phyloP scores from a whole-genome alignment of 2,888 invertebrate genomes.

The Andrena marginata region DNA sequence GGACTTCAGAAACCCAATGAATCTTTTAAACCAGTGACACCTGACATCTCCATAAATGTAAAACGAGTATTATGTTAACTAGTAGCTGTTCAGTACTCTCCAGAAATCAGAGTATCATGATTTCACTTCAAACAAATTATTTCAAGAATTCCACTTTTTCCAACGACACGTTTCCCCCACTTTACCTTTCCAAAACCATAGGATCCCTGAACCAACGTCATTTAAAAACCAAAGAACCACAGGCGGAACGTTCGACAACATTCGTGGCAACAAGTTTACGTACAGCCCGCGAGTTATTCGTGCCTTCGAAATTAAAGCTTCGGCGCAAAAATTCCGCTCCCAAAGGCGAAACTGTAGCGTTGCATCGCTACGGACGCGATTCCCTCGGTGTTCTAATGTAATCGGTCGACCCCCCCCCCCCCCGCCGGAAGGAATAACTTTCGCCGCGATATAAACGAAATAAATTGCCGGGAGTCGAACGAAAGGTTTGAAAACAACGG shows the following conservation, averaged over 20 bases:
- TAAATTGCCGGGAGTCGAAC: slow-evolving; percentile 9
- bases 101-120: too few relatives aligned
- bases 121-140: too few relatives aligned
- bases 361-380: slow-evolving; percentile 24
- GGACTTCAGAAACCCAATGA: too few relatives aligned
- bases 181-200: not conserved
- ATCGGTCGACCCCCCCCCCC: slow-evolving; percentile 24
- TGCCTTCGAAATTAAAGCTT: slow-evolving; percentile 29
- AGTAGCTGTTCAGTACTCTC: too few relatives aligned
- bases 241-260: slow-evolving; percentile 1
- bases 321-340: slow-evolving; percentile 38
- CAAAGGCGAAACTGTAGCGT: slow-evolving; percentile 6
- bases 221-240: not conserved
- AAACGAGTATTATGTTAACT: too few relatives aligned
- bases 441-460: slow-evolving; percentile 18
- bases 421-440: slow-evolving; percentile 24
- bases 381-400: slow-evolving; percentile 7
- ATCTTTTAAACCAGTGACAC: too few relatives aligned
- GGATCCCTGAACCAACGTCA: not conserved
- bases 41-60: too few relatives aligned
- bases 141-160: not conserved
- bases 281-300: not conserved
- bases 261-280: not conserved
- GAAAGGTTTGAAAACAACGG: slow-evolving; percentile 2
- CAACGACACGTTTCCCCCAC: not conserved